Percentiles rank a stretch among this genome's conserved stretches.
phyloP scores from a whole-genome alignment of 1,140 invertebrate species.

The Eriocheir sinensis region DNA sequence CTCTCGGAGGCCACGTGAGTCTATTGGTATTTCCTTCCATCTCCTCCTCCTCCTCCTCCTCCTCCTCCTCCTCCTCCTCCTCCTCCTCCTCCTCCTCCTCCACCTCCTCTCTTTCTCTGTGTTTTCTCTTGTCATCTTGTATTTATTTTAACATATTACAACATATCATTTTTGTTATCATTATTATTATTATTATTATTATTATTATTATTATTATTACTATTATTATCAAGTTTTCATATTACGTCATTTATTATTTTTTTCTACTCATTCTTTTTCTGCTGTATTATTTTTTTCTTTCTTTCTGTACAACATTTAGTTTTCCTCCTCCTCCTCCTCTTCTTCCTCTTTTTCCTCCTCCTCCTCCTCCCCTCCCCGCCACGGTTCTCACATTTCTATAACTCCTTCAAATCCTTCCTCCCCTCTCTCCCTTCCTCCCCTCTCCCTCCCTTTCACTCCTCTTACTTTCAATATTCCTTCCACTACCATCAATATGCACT shows the following conservation, averaged over 20 bases:
- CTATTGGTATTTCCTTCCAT: too few species aligned
- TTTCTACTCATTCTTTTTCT: not conserved
- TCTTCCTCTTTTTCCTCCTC: not conserved
- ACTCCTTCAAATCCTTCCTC: not conserved
- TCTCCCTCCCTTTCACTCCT: not conserved
- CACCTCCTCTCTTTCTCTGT: not conserved
- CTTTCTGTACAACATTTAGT: not conserved
- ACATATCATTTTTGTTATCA: too few species aligned
- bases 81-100: too few species aligned
- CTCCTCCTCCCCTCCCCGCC: not conserved
- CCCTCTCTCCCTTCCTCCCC: conserved; percentile 17
- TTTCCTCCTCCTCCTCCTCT: not conserved
- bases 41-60: not conserved
- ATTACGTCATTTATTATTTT: not conserved
- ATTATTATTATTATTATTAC: too few species aligned
- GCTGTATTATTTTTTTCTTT: not conserved
- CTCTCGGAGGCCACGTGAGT: too few species aligned
- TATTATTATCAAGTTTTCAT: too few species aligned
- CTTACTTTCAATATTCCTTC: not conserved
- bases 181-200: too few species aligned
- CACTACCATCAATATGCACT: too few species aligned
- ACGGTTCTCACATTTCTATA: not conserved
- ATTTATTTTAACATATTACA: too few species aligned
- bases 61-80: not conserved
- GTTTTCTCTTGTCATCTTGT: too few species aligned